Conservation (phyloP, 2,113 vertebrate species). For the Amphilophus citrinellus region DNA sequence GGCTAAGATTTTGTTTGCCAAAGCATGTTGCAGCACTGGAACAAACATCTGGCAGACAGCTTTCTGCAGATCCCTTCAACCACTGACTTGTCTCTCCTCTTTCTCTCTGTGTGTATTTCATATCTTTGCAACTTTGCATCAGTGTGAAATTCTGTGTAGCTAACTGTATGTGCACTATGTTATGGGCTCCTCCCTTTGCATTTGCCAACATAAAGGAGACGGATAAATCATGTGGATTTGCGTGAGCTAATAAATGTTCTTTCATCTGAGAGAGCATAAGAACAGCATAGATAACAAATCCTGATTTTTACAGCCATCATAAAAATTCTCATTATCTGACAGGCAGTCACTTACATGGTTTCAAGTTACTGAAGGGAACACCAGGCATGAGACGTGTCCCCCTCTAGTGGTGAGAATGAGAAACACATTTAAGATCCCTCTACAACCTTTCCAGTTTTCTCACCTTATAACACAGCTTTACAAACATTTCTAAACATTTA, state of each 20-base stretch:
- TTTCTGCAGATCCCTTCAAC: constrained; percentile 18
- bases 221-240: not conserved
- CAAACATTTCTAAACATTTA: constrained; percentile 11
- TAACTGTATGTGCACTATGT: not conserved
- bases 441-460: not conserved
- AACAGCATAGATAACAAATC: not conserved
- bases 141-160: not conserved
- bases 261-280: not conserved
- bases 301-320: constrained; percentile 26
- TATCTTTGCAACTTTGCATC: not conserved
- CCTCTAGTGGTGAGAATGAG: constrained; percentile 55
- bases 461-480: not conserved
- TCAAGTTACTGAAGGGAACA: not conserved
- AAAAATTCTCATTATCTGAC: constrained; percentile 35
- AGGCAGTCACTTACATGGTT: constrained; percentile 19
- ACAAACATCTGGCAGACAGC: constrained; percentile 73
- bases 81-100: not conserved
- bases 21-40: constrained; percentile 53
- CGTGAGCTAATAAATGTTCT: constrained; percentile 6
- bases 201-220: not conserved
- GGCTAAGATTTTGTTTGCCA: constrained; percentile 40
- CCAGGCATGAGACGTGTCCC: not conserved
- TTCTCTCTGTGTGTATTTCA: not conserved
- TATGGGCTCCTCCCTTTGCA: constrained; percentile 2
- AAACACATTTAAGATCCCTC: not conserved